Conservation (phyloP, 2,113 vertebrate species). For the Eonycteris spelaea region DNA sequence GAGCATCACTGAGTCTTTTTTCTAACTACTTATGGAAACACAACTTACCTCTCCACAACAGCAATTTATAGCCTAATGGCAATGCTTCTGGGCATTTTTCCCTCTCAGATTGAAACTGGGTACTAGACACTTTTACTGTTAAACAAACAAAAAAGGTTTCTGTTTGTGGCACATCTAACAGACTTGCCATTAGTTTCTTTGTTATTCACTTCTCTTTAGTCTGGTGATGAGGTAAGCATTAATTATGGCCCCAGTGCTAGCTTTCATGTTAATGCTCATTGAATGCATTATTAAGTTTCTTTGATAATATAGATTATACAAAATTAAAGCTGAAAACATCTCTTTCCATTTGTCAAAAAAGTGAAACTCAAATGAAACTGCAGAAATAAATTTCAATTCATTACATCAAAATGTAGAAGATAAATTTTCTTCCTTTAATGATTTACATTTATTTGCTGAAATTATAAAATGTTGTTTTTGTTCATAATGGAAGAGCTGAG, state of each 20-base stretch:
- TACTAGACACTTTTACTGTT: neutral
- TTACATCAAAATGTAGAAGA: neutral
- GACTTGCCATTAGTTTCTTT: neutral
- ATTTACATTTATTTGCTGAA: slow-evolving; percentile 23
- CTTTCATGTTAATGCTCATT: slow-evolving; percentile 53
- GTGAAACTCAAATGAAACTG: slow-evolving; percentile 10
- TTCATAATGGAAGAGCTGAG: neutral
- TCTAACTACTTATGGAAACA: neutral
- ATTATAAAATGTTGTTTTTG: neutral
- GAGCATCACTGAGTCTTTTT: neutral
- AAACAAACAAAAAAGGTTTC: neutral
- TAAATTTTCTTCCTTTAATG: neutral
- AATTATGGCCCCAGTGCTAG: neutral
- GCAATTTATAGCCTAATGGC: slow-evolving; percentile 35
- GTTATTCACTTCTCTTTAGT: neutral
- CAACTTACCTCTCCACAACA: neutral
- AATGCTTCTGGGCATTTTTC: slow-evolving; percentile 27
- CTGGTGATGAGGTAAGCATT: slow-evolving; percentile 21
- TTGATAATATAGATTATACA: slow-evolving; percentile 37
- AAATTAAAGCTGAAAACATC: slow-evolving; percentile 34
- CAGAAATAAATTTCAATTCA: slow-evolving; percentile 3
- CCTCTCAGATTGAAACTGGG: neutral
- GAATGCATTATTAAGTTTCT: slow-evolving; percentile 42
- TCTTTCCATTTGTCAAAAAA: slow-evolving; percentile 46
- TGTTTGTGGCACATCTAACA: neutral